These are phyloP conservation scores for Atta texana DNA, from an alignment of 1,140 invertebrate species.

Conservation along the genomic window DNA sequence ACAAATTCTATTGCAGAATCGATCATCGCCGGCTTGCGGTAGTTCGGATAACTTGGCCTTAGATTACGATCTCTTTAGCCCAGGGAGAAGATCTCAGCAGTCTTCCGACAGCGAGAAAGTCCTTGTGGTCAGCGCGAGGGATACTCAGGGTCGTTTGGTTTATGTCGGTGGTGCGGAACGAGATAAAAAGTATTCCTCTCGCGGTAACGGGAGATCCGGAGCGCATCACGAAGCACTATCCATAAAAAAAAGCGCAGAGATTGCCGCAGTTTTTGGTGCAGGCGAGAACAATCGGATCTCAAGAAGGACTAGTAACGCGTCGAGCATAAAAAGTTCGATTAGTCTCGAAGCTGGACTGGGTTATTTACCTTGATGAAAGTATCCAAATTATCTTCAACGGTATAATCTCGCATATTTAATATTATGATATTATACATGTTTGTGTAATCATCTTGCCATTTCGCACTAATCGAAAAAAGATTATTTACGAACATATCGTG, in stretches of 20 bases:
- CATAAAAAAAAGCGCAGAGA: conserved; percentile 95
- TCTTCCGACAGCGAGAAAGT: conserved; percentile 84
- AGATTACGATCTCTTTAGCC: conserved; percentile 90
- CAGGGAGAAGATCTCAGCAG: conserved; percentile 82
- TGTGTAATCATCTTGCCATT: conserved; percentile 49
- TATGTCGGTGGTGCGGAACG: conserved; percentile 86
- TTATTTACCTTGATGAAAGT: conserved; percentile 81
- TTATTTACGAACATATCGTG: conserved; percentile 42
- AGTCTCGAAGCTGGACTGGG: conserved; percentile 84
- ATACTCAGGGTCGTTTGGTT: conserved; percentile 86
- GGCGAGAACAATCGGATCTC: conserved; percentile 74
- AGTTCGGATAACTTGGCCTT: conserved; percentile 89
- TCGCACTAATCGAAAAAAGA: conserved; percentile 13
- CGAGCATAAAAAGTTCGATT: conserved; percentile 82
- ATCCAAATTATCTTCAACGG: background rate
- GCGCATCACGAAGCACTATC: conserved; percentile 91
- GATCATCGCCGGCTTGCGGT: conserved; percentile 75
- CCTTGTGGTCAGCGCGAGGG: conserved; percentile 87
- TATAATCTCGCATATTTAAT: conserved; percentile 28
- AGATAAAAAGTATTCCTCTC: conserved; percentile 79
- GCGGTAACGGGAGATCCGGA: conserved; percentile 72
- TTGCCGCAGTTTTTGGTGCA: conserved; percentile 92
- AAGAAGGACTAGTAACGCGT: conserved; percentile 80
- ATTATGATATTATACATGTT: background rate
- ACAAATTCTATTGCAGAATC: conserved; percentile 70